phyloP scores from a whole-genome alignment of 35 echinoderm and acorn worm species.

The Holothuria glaberrima region DNA sequence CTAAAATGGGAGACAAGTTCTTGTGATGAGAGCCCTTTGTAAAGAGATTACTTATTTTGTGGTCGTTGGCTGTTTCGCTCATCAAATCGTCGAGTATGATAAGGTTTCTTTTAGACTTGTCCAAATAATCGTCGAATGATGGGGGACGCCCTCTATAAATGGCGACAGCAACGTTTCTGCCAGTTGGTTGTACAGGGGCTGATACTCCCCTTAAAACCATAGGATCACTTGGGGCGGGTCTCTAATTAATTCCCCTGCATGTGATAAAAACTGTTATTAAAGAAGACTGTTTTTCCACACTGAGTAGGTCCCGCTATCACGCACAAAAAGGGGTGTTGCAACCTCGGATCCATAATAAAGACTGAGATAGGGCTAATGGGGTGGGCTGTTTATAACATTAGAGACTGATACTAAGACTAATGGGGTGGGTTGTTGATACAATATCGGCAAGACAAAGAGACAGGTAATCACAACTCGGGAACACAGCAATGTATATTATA shows the following conservation, averaged over 20 bases:
- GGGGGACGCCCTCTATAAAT: constrained; percentile 19
- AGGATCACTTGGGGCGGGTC: constrained; percentile 40
- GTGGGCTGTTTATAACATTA: too few relatives aligned
- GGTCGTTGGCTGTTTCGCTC: constrained; percentile 42
- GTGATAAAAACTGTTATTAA: constrained; percentile 55
- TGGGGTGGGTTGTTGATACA: too few relatives aligned
- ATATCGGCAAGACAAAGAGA: too few relatives aligned
- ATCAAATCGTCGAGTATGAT: constrained; percentile 56
- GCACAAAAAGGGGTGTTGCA: constrained; percentile 60
- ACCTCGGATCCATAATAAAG: constrained; percentile 32
- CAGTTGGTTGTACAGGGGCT: constrained; percentile 10
- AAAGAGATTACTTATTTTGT: constrained; percentile 42
- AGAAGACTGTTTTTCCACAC: constrained; percentile 69
- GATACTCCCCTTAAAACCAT: constrained; percentile 31
- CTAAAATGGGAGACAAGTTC: constrained; percentile 31
- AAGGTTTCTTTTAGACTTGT: constrained; percentile 28
- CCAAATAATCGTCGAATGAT: constrained; percentile 8
- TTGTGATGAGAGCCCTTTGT: constrained; percentile 60
- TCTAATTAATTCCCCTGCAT: constrained; percentile 46
- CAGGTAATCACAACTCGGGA: too few relatives aligned
- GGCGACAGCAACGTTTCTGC: background rate
- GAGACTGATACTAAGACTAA: too few relatives aligned
- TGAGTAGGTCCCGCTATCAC: constrained; percentile 61
- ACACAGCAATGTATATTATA: too few relatives aligned
- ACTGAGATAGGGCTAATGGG: background rate